Percentiles rank a stretch among this genome's conserved stretches.
Conservation (phyloP, 1,140 invertebrate genomes). For the Solenopsis fugax region DNA sequence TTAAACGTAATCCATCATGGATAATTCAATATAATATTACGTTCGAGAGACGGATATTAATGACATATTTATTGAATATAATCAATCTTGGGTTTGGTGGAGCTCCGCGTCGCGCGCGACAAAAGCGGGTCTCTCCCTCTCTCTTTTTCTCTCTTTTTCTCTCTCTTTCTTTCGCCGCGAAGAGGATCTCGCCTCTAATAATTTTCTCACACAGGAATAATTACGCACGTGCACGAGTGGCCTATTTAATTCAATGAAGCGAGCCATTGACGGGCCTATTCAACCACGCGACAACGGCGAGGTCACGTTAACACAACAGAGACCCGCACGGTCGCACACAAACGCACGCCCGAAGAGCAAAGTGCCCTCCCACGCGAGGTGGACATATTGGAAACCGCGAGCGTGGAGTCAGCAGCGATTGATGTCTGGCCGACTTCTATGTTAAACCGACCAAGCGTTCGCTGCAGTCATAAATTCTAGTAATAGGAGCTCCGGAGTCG, state of each 20-base stretch:
- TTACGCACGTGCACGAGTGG: slow-evolving; percentile 74
- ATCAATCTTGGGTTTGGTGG: slow-evolving; percentile 2
- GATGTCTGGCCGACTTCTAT: slow-evolving; percentile 53
- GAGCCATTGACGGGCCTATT: slow-evolving; percentile 82
- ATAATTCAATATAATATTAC: slow-evolving; percentile 23
- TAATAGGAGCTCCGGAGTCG: not conserved
- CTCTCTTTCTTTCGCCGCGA: not conserved
- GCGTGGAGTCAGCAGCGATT: slow-evolving; percentile 28
- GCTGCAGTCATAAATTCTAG: slow-evolving; percentile 32
- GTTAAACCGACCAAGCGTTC: not conserved
- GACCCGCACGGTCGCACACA: slow-evolving; percentile 13
- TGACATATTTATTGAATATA: slow-evolving; percentile 14
- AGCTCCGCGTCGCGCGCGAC: not conserved
- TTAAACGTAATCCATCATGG: slow-evolving; percentile 4
- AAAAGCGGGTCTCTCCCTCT: slow-evolving; percentile 6
- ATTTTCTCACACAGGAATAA: slow-evolving; percentile 69
- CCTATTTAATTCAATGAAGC: slow-evolving; percentile 82
- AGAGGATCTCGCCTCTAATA: slow-evolving; percentile 28
- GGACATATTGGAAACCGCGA: slow-evolving; percentile 51
- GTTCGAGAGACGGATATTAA: slow-evolving; percentile 22
- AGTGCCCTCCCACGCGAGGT: slow-evolving; percentile 44
- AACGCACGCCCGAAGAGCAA: slow-evolving; percentile 31
- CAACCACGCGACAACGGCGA: slow-evolving; percentile 67
- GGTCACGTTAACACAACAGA: slow-evolving; percentile 61
- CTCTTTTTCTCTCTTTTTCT: not conserved